A percentile compares a stretch with the other conserved stretches of the same genome.
phyloP scores from a whole-genome alignment of 2,888 invertebrate species.

The Drosophila paramelanica region DNA sequence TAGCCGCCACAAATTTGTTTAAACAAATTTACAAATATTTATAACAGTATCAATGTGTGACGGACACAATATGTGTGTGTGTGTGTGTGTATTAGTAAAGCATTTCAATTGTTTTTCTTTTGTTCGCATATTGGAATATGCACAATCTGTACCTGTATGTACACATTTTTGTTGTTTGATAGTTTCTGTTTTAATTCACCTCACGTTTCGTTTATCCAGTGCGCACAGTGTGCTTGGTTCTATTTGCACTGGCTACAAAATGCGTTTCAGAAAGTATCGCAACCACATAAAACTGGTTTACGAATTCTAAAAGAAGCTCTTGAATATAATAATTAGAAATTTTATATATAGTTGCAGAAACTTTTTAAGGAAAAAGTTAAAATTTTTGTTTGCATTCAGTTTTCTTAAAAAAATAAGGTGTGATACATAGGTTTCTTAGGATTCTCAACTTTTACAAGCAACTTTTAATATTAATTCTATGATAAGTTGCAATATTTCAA shows the following conservation, averaged over 20 bases:
- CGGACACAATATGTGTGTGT: conserved; percentile 8
- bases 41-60: not conserved
- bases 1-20: conserved; percentile 15
- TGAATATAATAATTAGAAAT: no score
- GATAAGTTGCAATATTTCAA: no score
- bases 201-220: conserved; percentile 32
- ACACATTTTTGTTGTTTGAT: conserved; percentile 1
- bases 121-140: conserved; percentile 52
- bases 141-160: conserved; percentile 24
- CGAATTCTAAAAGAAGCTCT: no score
- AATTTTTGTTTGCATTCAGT: no score
- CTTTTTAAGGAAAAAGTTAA: no score
- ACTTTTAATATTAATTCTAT: no score
- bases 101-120: conserved; percentile 60
- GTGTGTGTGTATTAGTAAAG: conserved; percentile 16
- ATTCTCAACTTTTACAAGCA: no score
- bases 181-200: conserved; percentile 18
- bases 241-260: conserved; percentile 16
- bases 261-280: conserved; percentile 29
- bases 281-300: not conserved
- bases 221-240: conserved; percentile 53
- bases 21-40: conserved; percentile 9
- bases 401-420: no score
- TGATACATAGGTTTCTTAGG: no score
- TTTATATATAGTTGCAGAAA: no score